Base-by-base conservation (phyloP, 1,140 invertebrate species). In the Musca vetustissima region DNA sequence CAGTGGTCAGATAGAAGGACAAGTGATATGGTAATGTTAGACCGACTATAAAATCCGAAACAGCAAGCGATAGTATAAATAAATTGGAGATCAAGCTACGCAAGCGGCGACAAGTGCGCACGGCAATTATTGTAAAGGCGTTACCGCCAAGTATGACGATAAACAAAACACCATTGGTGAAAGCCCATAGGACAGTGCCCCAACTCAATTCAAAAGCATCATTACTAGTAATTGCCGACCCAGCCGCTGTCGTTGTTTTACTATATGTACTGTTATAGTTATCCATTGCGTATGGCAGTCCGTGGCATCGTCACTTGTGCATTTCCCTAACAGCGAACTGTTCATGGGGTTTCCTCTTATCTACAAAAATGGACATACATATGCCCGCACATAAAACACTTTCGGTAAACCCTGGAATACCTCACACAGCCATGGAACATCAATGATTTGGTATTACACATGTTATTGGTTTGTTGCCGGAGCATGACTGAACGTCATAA, bases 31-130 rank as follows among this genome's bases (percentile, higher is more conserved):
- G 90, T 66, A 92, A 78, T 1, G 89, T 88, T 2, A 91, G 72
- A 1, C 91, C 91, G 7, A 92, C 90, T 74, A 91, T 83, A 3
- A 91, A 83, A 78, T 93, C 91, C 1, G 90, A 91, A 52, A 92
- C 83, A 15, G 91, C 91, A 66, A 92, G 79, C 73, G 89, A 91
- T 25, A 91, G 83, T 49, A 93, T 88, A 80, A 92, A 92, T 64
- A 90, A 85, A 83, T 92, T 92, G 28, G 89, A 90, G 2, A 88
- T 85, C 28, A 90, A 78, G 48, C 83, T 87, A 7, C 88, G 87
- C 1, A 91, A 82, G 47, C 88, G 86, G 28, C 89, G 85, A 73
- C 88, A 89, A 67, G 88, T 83, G 57, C 86, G 85, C 6, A 92
- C 87, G 0, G 91, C 90, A 64, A 89, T 83, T 67, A 93, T 88